These are phyloP conservation scores for Rhabdornis inornatus DNA, from an alignment of 2,113 vertebrate genomes.

Conservation along the genomic window DNA sequence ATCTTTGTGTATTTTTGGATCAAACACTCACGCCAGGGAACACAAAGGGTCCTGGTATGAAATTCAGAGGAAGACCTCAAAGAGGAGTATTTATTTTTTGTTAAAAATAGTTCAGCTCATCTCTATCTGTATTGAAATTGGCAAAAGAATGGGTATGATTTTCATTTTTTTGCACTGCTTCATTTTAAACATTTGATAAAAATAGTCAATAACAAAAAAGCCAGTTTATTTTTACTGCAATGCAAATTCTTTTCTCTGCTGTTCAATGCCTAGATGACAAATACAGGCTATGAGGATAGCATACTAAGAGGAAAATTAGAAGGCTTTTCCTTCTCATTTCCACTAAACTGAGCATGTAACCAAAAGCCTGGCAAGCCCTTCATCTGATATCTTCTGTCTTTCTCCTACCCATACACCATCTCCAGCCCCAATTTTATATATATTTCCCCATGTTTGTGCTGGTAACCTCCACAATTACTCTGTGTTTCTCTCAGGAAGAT, in stretches of 20 bases:
- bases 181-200: constrained; percentile 75
- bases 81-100: constrained; percentile 76
- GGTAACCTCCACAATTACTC: background rate
- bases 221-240: constrained; percentile 70
- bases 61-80: constrained; percentile 77
- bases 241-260: constrained; percentile 56
- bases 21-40: constrained; percentile 70
- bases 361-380: background rate
- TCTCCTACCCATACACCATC: background rate
- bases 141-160: constrained; percentile 77
- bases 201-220: constrained; percentile 77
- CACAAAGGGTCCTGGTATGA: constrained; percentile 76
- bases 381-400: background rate
- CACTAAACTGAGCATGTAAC: constrained; percentile 14
- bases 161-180: constrained; percentile 72
- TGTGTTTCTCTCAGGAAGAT: background rate
- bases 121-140: constrained; percentile 78
- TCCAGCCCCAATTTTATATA: background rate
- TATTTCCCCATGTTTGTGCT: background rate
- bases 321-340: constrained; percentile 30
- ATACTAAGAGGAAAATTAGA: background rate
- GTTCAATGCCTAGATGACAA: constrained; percentile 32
- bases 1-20: constrained; percentile 75
- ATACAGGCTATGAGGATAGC: constrained; percentile 13
- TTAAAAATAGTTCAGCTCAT: constrained; percentile 76